Base-by-base conservation (phyloP, 2,888 invertebrate genomes). In the Willowsia nigromaculata region DNA sequence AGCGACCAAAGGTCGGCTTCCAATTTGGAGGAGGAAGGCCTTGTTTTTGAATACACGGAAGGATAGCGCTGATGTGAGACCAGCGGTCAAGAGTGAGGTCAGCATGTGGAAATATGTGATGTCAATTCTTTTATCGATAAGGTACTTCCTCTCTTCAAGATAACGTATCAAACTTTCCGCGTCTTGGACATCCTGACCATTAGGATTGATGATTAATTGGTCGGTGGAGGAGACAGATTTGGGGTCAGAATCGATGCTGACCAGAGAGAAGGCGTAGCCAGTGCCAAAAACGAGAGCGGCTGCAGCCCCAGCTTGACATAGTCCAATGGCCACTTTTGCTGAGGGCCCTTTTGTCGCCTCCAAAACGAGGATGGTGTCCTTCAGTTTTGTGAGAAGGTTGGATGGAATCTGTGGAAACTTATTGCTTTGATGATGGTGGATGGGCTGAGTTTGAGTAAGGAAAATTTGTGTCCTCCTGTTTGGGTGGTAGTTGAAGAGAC, bases 11-110 rank as follows among this genome's bases (percentile, higher is more conserved):
- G 90, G 90, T 7, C 86, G 22, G 13, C 78, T 40, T 13, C 68
- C 50, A 5, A 90, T 15, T 18, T 40, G 1, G 13, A 78, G 25
- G 2, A 90, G 71, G 13, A 90, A 59, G 4, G 47, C 11, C 30
- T 71, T 74, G 40, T 86, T 90, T 13, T 68, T 68, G n/a, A 90
- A 85, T 13, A 90, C 37, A 11, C 89, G 59, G 53, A 90, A 90
- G 2, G 90, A 90, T 0, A 89, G 22, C 0, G 59, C 5, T 0
- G 83, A 71, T 0, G 83, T 62, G 6, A 84, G 0, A 0, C 47
- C 53, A 6, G 86, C 84, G 0, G 59, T 50, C 0, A 74, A 25
- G 0, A 90, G 27, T 15, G 80, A 68, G 27, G 40, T 86, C 0
- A 18, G 6, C 59, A 89, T 25, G 18, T 90, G 86, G 33, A 89